Base-by-base conservation (phyloP, 1,140 invertebrate species). In the Ceratitis capitata region DNA sequence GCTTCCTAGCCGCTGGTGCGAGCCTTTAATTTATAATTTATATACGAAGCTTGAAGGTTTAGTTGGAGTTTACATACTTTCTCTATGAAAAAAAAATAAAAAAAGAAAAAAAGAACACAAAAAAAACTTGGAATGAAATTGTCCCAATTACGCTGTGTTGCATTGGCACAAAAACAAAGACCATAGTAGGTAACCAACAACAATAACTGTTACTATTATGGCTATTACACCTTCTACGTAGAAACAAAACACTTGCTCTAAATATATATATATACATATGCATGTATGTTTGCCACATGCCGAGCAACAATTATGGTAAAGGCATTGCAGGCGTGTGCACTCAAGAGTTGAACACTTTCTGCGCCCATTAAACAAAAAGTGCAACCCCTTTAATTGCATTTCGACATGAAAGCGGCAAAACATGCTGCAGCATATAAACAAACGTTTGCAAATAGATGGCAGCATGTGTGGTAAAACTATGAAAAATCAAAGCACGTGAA, bases 231-330 rank as follows among this genome's bases (percentile, higher is more conserved):
- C 14, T 45, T 78, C 45, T 45, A 78, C 19, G 69, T 5, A 7
- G 56, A 1, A 9, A 61, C 56, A n/a, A n/a, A n/a, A n/a, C n/a
- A n/a, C n/a, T n/a, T n/a, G n/a, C n/a, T n/a, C n/a, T n/a, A n/a
- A n/a, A n/a, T n/a, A n/a, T n/a, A n/a, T n/a, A n/a, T n/a, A n/a
- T n/a, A n/a, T n/a, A n/a, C n/a, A n/a, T n/a, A n/a, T n/a, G n/a
- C n/a, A n/a, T n/a, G n/a, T n/a, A 6, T 29, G 5, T 7, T 0
- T 23, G 39, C 69, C 69, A 19, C 69, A 2, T 45, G 35, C 19
- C 26, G 42, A 45, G 69, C 69, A 78, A 78, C 69, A 78, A 78
- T 78, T 78, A 78, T 78, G 69, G n/a, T 39, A 78, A 45, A 78
- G 39, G 61, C n/a, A n/a, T n/a, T n/a, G 61, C 61, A 9, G 35